A percentile compares a stretch with the other conserved stretches of the same genome.
Evolutionary conservation across 2,888 invertebrate genomes (phyloP).

Genomic region (Psococerastis gibbosa): DNA sequence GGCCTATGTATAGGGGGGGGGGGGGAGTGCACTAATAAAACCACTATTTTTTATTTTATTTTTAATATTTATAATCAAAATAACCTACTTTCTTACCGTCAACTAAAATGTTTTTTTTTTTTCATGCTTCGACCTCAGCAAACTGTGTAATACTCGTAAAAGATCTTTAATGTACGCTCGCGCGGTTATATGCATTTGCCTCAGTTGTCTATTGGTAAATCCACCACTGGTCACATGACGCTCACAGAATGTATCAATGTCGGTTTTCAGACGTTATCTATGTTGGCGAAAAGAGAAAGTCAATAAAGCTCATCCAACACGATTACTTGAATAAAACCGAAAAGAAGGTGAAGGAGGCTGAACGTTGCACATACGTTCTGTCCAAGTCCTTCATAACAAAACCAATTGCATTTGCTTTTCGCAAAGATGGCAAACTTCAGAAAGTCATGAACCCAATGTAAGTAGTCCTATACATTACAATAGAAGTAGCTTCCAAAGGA

Average conservation of each 20-base stretch:
- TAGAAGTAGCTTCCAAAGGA: no score
- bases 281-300: slow-evolving; percentile 48
- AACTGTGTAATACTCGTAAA: no score
- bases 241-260: no score
- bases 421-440: slow-evolving; percentile 37
- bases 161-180: no score
- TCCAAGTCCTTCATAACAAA: slow-evolving; percentile 45
- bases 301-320: slow-evolving; percentile 46
- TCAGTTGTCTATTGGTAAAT: no score
- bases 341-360: slow-evolving; percentile 34
- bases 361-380: slow-evolving; percentile 58
- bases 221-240: no score
- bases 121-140: neutral
- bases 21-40: no score
- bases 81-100: no score
- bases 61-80: no score
- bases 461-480: slow-evolving; percentile 21
- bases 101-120: neutral
- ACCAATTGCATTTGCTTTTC: slow-evolving; percentile 54
- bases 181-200: no score
- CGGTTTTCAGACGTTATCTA: slow-evolving; percentile 32
- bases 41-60: no score
- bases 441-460: slow-evolving; percentile 49
- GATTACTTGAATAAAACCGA: slow-evolving; percentile 45
- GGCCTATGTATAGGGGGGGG: no score